Base-by-base conservation (phyloP, 2,797 vertebrate species). In the Coranthus polyacanthus region DNA sequence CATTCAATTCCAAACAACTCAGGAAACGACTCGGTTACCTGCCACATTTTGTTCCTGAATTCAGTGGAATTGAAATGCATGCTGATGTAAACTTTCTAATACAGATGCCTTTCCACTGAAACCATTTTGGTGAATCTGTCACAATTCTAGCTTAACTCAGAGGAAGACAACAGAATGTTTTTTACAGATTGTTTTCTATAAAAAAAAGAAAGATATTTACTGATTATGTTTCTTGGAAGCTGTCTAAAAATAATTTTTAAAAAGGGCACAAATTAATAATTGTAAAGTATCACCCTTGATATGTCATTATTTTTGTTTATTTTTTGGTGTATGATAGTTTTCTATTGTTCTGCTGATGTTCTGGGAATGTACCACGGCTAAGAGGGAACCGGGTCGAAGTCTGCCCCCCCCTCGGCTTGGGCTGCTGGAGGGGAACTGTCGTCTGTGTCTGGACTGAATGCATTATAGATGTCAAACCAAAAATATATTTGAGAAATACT, bases 381-480 rank as follows among this genome's bases (percentile, higher is more conserved):
- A 61, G 64, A 68, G 65, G 67, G 61, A 51, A 75, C 32, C 44
- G 10, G 72, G 62, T 60, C 68, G 55, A 70, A 64, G 63, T 69
- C 60, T 21, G 16, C 47, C 50, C 18, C 16, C 24, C 18, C 39
- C 59, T 22, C 3, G 22, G 43, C 68, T 52, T 66, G 37, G 57
- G 36, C 63, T 70, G 67, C 55, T 59, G 63, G 71, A 69, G 59
- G 74, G 68, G 60, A 77, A 64, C 74, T 90, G 74, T 85, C 82
- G 73, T 88, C 64, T 86, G 1, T 77, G 64, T 91, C 87, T 88
- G 82, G 68, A 91, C 69, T 89, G 81, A 90, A 90, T 89, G 85
- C 86, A 89, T 84, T 91, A 88, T 89, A 85, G 83, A 90, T 91
- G 88, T 92, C 81, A 84, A 92, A 92, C 92, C 90, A 93, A 94